A percentile compares a stretch with the other conserved stretches of the same genome.
phyloP scores from a whole-genome alignment of 1,140 invertebrate genomes.

The Campoletis sonorensis region DNA sequence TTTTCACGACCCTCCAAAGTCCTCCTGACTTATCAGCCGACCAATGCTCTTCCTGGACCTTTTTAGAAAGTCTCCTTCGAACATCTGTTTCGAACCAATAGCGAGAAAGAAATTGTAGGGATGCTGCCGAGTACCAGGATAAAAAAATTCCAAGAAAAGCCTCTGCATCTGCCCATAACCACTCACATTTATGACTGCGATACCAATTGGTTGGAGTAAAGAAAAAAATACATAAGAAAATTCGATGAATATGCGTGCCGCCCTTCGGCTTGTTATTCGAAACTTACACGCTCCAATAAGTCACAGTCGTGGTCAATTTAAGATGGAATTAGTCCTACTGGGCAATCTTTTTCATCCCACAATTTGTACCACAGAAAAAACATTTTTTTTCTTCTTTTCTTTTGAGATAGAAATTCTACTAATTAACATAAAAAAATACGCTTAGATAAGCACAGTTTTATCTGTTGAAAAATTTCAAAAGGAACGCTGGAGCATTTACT shows the following conservation, averaged over 20 bases:
- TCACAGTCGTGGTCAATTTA: not conserved
- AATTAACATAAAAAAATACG: too few relatives aligned
- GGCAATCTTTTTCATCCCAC: too few relatives aligned
- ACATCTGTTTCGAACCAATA: slow-evolving; percentile 48
- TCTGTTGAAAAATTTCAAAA: too few relatives aligned
- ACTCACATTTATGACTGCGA: slow-evolving; percentile 34
- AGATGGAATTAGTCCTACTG: not conserved
- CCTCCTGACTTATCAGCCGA: slow-evolving; percentile 23
- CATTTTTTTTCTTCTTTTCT: too few relatives aligned
- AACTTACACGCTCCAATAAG: not conserved
- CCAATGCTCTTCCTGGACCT: slow-evolving; percentile 47
- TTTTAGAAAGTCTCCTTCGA: slow-evolving; percentile 39
- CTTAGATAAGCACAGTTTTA: too few relatives aligned
- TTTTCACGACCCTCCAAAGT: slow-evolving; percentile 13
- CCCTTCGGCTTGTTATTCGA: not conserved
- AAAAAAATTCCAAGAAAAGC: slow-evolving; percentile 47
- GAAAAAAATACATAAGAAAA: not conserved
- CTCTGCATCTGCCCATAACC: slow-evolving; percentile 40
- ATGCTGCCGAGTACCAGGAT: not conserved
- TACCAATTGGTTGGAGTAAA: not conserved
- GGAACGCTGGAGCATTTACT: too few relatives aligned
- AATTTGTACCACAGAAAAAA: too few relatives aligned
- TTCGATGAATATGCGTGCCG: not conserved
- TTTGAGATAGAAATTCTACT: too few relatives aligned
- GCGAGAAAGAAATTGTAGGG: not conserved